Evolutionary conservation across 2,113 vertebrate genomes (phyloP).

Genomic region (Plotosus lineatus): DNA sequence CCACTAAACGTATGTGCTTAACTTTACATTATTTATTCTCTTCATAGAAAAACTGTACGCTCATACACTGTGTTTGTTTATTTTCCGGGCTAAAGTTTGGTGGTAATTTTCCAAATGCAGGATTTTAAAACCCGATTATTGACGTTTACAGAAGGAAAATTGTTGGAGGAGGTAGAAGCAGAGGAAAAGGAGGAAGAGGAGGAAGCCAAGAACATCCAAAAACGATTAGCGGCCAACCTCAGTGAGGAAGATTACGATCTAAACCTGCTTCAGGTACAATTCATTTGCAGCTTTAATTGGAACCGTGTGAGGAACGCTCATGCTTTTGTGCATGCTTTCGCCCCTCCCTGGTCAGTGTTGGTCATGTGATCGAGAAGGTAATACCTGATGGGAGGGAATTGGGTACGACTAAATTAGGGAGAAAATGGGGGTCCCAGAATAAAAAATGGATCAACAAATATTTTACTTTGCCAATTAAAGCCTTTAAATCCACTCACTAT

Average conservation of each 20-base stretch:
- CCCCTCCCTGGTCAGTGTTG: no score
- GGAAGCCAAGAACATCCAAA: conserved; percentile 89
- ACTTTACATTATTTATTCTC: background rate
- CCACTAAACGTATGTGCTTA: conserved; percentile 63
- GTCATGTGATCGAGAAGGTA: no score
- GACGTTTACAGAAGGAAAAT: conserved; percentile 69
- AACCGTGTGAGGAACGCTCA: background rate
- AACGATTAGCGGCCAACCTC: conserved; percentile 78
- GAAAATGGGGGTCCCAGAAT: no score
- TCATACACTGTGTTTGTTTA: background rate
- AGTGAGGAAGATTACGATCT: conserved; percentile 92
- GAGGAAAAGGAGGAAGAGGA: conserved; percentile 92
- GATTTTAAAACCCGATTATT: background rate
- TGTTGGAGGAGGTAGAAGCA: conserved; percentile 76
- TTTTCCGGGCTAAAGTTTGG: no score
- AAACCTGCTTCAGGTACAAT: conserved; percentile 78
- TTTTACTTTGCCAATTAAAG: no score
- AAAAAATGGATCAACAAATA: no score
- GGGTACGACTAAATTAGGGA: no score
- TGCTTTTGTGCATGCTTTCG: no score
- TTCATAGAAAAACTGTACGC: background rate
- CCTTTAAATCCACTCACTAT: no score
- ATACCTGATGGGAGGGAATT: no score
- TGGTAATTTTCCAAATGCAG: background rate
- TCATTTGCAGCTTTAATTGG: background rate